Conservation (phyloP, 2,113 vertebrate species). For the Gopherus evgoodei region DNA sequence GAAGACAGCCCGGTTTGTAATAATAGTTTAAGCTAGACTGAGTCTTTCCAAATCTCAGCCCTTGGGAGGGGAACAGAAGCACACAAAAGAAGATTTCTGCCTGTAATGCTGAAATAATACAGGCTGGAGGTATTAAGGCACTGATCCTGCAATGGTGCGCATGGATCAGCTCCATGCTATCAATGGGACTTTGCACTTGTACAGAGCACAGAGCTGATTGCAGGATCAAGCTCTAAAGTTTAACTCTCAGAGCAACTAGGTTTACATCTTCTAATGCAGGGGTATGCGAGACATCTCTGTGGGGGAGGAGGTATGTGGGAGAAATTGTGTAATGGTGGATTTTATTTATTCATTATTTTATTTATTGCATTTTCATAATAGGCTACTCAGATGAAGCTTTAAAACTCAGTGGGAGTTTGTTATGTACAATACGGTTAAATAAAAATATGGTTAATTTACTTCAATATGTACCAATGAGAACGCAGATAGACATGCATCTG, state of each 20-base stretch:
- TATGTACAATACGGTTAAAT: neutral
- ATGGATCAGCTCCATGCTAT: conserved; percentile 66
- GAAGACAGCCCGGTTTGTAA: neutral
- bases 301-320: neutral
- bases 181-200: conserved; percentile 60
- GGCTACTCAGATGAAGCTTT: neutral
- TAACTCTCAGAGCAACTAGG: conserved; percentile 74
- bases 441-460: neutral
- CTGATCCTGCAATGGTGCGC: conserved; percentile 53
- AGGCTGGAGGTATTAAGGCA: conserved; percentile 47
- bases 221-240: conserved; percentile 70
- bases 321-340: neutral
- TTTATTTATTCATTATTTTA: too few relatives aligned
- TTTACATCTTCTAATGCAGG: conserved; percentile 8
- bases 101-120: conserved; percentile 15
- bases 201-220: conserved; percentile 67
- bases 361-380: neutral
- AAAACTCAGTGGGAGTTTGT: neutral
- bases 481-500: neutral
- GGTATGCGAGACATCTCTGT: neutral
- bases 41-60: neutral
- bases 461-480: neutral
- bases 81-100: conserved; percentile 24
- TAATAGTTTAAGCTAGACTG: neutral
- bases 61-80: neutral